Conservation (phyloP, 2,888 invertebrate genomes). For the Autographa gamma region DNA sequence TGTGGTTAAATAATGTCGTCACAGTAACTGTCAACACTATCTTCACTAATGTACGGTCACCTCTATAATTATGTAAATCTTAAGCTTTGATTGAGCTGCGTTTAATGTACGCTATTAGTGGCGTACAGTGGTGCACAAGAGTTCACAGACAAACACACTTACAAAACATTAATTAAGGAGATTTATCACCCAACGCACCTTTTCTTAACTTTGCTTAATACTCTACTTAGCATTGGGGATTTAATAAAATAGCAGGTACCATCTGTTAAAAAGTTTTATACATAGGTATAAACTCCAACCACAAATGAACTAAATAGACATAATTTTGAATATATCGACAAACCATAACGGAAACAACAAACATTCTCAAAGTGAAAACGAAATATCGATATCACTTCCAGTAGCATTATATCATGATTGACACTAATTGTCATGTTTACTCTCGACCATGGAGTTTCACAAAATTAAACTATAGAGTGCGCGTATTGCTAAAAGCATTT, state of each 20-base stretch:
- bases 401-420: constrained; percentile 27
- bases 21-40: constrained; percentile 11
- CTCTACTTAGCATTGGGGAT: neutral
- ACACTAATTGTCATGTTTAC: constrained; percentile 35
- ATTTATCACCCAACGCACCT: neutral
- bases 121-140: neutral
- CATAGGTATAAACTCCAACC: no score
- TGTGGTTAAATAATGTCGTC: constrained; percentile 1
- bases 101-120: neutral
- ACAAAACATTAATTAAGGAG: neutral
- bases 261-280: no score
- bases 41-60: constrained; percentile 26
- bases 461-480: no score
- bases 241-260: no score
- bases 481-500: no score
- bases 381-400: constrained; percentile 28
- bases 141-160: neutral
- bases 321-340: neutral
- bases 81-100: constrained; percentile 27
- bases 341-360: neutral
- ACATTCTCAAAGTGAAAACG: neutral
- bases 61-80: constrained; percentile 15
- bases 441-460: neutral
- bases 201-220: neutral
- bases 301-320: no score